Percentiles rank a stretch among this genome's conserved stretches.
These are phyloP conservation scores for Acarapis woodi DNA, from an alignment of 1,140 invertebrate species.

Conservation along the genomic window DNA sequence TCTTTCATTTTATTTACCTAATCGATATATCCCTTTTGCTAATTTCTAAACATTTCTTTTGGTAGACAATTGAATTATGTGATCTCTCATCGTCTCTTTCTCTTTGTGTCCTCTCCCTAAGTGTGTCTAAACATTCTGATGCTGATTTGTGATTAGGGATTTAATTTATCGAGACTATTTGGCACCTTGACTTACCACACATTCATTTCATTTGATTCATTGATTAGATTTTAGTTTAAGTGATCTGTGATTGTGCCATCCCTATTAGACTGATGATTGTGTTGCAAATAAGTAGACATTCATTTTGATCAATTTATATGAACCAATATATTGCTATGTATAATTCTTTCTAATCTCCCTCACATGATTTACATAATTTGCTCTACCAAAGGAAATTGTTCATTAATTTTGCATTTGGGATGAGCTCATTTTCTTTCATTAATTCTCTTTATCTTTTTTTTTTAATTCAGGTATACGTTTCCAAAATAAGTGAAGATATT, in stretches of 20 bases:
- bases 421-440: not conserved
- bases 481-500: constrained; percentile 18
- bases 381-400: constrained; percentile 14
- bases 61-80: constrained; percentile 8
- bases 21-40: constrained; percentile 2
- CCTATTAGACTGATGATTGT: no score
- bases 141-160: no score
- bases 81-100: no score
- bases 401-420: constrained; percentile 13
- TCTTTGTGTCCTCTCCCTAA: no score
- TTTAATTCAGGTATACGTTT: constrained; percentile 18
- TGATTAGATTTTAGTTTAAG: no score
- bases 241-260: not conserved
- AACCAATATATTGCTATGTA: no score
- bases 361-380: constrained; percentile 15
- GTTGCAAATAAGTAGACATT: no score
- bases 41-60: constrained; percentile 11
- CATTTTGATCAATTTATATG: no score
- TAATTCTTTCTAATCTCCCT: constrained; percentile 25
- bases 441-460: constrained; percentile 6
- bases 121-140: no score
- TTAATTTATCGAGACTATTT: no score
- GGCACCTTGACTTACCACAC: no score
- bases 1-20: not conserved
- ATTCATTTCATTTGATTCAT: no score